Evolutionary conservation across 2,888 invertebrate species (phyloP).

Genomic region (Cinara cedri): DNA sequence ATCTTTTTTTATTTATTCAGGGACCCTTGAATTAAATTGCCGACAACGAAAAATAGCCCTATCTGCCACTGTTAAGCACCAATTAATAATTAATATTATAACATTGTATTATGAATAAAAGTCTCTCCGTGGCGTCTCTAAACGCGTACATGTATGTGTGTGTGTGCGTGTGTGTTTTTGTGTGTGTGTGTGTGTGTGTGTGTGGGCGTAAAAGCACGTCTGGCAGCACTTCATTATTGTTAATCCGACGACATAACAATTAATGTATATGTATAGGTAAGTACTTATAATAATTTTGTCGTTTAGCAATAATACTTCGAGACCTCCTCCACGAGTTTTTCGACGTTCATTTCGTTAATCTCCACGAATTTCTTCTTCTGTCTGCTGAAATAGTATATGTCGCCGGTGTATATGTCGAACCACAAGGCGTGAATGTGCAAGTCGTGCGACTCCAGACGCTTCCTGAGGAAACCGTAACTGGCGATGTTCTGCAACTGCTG

Average conservation of each 20-base stretch:
- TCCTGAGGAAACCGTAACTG: slow-evolving; percentile 87
- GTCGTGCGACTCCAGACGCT: slow-evolving; percentile 78
- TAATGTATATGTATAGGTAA: background rate
- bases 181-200: background rate
- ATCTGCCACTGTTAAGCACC: too few relatives aligned
- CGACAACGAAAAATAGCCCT: too few relatives aligned
- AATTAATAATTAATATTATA: too few relatives aligned
- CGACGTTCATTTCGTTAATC: slow-evolving; percentile 82
- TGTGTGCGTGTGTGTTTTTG: background rate
- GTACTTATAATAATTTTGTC: background rate
- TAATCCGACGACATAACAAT: too few relatives aligned
- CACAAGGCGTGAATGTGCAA: slow-evolving; percentile 92
- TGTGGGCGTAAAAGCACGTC: too few relatives aligned
- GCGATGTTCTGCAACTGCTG: slow-evolving; percentile 92
- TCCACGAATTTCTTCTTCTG: slow-evolving; percentile 83
- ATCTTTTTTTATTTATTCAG: too few relatives aligned
- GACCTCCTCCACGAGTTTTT: slow-evolving; percentile 77
- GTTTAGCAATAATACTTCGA: slow-evolving; percentile 76
- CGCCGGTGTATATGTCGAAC: slow-evolving; percentile 97
- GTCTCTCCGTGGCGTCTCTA: too few relatives aligned
- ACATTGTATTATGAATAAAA: too few relatives aligned
- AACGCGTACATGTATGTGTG: too few relatives aligned
- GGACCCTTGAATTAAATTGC: too few relatives aligned
- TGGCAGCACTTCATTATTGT: too few relatives aligned
- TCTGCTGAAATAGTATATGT: slow-evolving; percentile 92